Evolutionary conservation across 1,140 invertebrate genomes (phyloP), one percentile per base, ranked within the genome.

Genomic region (Heliconius melpomene): DNA sequence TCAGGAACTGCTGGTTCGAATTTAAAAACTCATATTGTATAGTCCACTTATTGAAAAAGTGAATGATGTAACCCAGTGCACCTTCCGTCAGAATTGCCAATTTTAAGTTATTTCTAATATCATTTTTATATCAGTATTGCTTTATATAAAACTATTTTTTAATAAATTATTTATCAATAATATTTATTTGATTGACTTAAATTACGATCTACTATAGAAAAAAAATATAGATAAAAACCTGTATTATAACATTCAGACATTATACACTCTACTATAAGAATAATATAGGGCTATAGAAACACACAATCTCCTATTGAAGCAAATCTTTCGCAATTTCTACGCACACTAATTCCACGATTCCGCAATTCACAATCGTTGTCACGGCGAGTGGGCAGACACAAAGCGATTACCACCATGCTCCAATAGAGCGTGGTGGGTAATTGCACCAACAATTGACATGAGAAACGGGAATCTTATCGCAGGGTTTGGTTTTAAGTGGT

Each of bases 381-480:
- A 88, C 89, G 87, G 84, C 78, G 72, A 46, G 50, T 85, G 84
- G 29, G n/a, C 85, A 86, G 74, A 84, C 86, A 92, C 90, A 91
- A 92, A 87, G 74, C 75, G 72, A 75, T 72, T 82, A 78, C 74
- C 79, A 81, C 77, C 87, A 91, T 88, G 91, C 90, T 93, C 89
- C 89, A 91, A 88, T 93, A 90, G 92, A 93, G 91, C 92, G 87
- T 89, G 83, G 46, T 78, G 74, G 60, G 81, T 88, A 90, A 89
- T 90, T 90, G 86, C 88, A 76, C 77, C 66, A 85, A 87, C 86
- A 87, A 92, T 90, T 92, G 91, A 90, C 91, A 90, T 89, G 90
- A 86, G 90, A 91, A 93, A 86, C 86, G 74, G 75, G 78, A 85
- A 87, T 71, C 71, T 72, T 72, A 72, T 38, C 36, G 71, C 11